phyloP scores from a whole-genome alignment of 2,888 invertebrate species.

The Melanargia galathea region DNA sequence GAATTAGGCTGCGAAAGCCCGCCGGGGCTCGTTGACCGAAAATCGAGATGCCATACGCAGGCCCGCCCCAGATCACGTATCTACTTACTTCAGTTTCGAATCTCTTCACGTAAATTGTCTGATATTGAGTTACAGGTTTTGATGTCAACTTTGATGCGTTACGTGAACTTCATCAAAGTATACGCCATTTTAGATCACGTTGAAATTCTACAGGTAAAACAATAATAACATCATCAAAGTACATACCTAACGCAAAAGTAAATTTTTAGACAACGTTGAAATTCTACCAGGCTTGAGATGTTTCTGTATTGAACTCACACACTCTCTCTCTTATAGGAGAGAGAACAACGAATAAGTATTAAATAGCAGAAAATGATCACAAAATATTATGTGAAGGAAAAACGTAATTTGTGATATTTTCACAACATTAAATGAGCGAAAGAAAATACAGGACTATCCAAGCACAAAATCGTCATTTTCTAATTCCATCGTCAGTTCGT shows the following conservation, averaged over 20 bases:
- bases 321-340: too few relatives aligned
- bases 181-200: neutral
- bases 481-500: neutral
- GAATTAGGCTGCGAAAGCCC: constrained; percentile 54
- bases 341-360: too few relatives aligned
- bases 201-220: neutral
- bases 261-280: too few relatives aligned
- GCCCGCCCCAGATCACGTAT: constrained; percentile 51
- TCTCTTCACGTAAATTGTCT: constrained; percentile 46
- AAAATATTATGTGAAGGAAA: too few relatives aligned
- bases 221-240: neutral
- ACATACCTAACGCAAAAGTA: too few relatives aligned
- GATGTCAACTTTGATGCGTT: constrained; percentile 22
- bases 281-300: too few relatives aligned
- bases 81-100: constrained; percentile 43
- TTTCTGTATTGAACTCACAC: too few relatives aligned
- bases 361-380: too few relatives aligned
- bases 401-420: too few relatives aligned
- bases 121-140: constrained; percentile 41
- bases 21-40: constrained; percentile 61
- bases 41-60: constrained; percentile 55
- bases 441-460: too few relatives aligned
- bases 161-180: constrained; percentile 16
- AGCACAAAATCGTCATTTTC: too few relatives aligned
- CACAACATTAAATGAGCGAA: too few relatives aligned